Evolutionary conservation across 2,797 vertebrate species (phyloP).

Genomic region (Dallia pectoralis): DNA sequence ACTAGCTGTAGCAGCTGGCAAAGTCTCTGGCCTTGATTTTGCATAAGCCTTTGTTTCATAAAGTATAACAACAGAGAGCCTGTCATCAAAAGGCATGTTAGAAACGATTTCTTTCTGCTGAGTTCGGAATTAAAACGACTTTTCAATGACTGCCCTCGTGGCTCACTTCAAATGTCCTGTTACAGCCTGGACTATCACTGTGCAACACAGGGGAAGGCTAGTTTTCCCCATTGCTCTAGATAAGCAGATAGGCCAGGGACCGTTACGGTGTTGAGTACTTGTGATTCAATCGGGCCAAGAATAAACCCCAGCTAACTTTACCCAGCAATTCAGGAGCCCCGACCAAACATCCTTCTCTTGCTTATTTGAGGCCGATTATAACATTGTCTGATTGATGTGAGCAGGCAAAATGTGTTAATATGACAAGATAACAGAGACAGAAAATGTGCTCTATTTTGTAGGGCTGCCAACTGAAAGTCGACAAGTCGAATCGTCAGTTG

Average conservation of each 20-base stretch:
- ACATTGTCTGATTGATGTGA: slow-evolving; percentile 5
- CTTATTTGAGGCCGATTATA: background rate
- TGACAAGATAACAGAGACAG: background rate
- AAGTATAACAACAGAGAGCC: too few species aligned
- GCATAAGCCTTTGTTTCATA: too few species aligned
- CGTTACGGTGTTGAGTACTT: background rate
- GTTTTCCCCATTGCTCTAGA: background rate
- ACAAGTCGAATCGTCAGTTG: too few species aligned
- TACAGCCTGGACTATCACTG: background rate
- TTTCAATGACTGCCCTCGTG: too few species aligned
- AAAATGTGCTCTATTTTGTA: too few species aligned
- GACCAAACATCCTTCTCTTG: background rate
- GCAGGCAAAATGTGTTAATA: background rate
- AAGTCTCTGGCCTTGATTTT: too few species aligned
- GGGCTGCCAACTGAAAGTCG: too few species aligned
- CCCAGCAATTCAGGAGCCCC: background rate
- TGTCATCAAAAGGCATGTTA: too few species aligned
- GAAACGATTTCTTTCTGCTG: too few species aligned
- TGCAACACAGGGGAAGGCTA: background rate
- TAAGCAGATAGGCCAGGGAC: background rate
- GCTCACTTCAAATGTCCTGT: too few species aligned
- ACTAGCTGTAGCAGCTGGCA: too few species aligned
- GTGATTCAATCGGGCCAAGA: background rate
- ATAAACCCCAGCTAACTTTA: background rate
- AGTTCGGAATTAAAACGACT: too few species aligned